A percentile compares a stretch with the other conserved stretches of the same genome.
Evolutionary conservation across 2,797 vertebrate genomes (phyloP).

Genomic region (Phrynocephalus forsythii): DNA sequence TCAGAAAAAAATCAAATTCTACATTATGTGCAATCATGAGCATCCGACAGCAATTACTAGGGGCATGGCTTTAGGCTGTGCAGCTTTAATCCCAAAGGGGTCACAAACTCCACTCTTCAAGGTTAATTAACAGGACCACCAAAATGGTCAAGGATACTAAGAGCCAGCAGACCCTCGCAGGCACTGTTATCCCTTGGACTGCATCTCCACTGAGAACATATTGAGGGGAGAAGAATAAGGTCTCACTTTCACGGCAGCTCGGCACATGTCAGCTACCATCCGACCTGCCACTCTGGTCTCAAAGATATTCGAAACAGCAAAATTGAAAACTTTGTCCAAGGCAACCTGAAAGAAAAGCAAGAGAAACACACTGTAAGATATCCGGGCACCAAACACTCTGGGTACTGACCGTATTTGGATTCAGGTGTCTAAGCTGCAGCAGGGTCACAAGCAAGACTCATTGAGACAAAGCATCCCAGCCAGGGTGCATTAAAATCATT

Average conservation of each 20-base stretch:
- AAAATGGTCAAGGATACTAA: not conserved
- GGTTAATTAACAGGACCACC: too few species aligned
- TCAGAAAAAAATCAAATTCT: conserved; percentile 43
- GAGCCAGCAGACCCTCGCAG: not conserved
- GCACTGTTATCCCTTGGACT: not conserved
- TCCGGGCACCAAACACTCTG: not conserved
- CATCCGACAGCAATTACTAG: conserved; percentile 13
- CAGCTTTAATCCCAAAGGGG: not conserved
- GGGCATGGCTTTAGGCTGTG: not conserved
- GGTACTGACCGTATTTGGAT: not conserved
- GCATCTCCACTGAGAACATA: not conserved
- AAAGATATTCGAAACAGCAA: conserved; percentile 96
- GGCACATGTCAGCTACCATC: conserved; percentile 98
- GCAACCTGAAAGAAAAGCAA: conserved; percentile 83
- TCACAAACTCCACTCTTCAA: not conserved
- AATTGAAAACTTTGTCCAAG: conserved; percentile 95
- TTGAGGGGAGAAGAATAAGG: conserved; percentile 5
- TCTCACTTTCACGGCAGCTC: conserved; percentile 92
- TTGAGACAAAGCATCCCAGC: not conserved
- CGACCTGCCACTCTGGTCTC: conserved; percentile 95
- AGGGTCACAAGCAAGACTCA: not conserved
- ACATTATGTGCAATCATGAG: not conserved
- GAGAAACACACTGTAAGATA: conserved; percentile 8
- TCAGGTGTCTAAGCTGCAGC: not conserved
- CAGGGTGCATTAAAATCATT: too few species aligned